Base-by-base conservation (phyloP, 2,888 invertebrate genomes). In the Deroplatys truncata region DNA sequence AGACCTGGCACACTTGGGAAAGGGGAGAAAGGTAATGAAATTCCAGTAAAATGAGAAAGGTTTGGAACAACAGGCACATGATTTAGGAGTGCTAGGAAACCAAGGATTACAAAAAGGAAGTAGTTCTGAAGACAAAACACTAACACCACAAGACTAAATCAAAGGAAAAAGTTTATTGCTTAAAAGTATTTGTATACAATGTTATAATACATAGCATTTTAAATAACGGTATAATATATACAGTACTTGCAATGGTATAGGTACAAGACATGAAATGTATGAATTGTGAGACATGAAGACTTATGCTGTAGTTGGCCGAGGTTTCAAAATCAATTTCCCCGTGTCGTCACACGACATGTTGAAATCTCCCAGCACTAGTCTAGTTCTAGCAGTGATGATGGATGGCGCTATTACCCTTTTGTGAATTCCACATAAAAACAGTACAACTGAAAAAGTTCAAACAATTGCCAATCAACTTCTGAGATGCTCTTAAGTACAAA, bases 321-420 rank as follows among this genome's bases (percentile, higher is more conserved):
- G 99, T 93, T 98, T 98, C 82, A 99, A 94, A 92, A 99, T 99
- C 87, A 99, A 95, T 94, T 98, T 98, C 90, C 99, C 99, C 56
- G 98, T 98, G 93, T 99, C 98, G 93, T 99, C 99, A 94, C 99
- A 99, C 35, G 98, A 98, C 98, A 99, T 99, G 94, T 99, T 99
- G 93, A 98, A 99, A 94, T 99, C 99, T 84, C 97, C 96, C 89
- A 99, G 95, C 2, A 99, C 98, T 88, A 96, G 96, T 90, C 99
- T 95, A 85, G 98, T 98, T 91, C 99, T 95, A 0, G 98, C 97
- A 0, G 98, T 98, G 92, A 99, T 98, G 91, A 99, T 99, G 92
- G 98, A 98, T 0, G 99, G 98, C 8, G 99, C 99, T 91, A 99
- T 98, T 20, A 99, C 99, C 93, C 98, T 95, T 93, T 98, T 97